Evolutionary conservation across 2,888 invertebrate species (phyloP).

Genomic region (Leptinotarsa peninsularis): DNA sequence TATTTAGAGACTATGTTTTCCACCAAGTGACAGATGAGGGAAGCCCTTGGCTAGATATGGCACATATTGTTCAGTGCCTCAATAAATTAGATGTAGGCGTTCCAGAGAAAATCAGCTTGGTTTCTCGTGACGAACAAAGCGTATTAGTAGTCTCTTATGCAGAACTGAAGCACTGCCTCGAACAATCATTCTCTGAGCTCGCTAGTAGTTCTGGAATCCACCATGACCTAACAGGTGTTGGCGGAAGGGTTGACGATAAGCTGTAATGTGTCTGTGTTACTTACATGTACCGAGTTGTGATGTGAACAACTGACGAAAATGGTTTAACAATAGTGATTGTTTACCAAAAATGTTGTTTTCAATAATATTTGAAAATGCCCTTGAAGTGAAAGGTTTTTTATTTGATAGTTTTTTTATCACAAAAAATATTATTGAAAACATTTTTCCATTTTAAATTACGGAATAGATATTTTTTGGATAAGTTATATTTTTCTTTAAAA

Average conservation of each 20-base stretch:
- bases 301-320: conserved; percentile 3
- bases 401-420: conserved; percentile 14
- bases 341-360: conserved; percentile 49
- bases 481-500: conserved; percentile 58
- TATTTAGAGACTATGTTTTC: conserved; percentile 97
- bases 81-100: conserved; percentile 92
- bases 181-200: conserved; percentile 89
- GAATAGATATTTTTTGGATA: conserved; percentile 57
- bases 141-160: conserved; percentile 95
- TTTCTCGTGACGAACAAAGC: conserved; percentile 97
- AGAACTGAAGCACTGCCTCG: conserved; percentile 94
- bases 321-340: conserved; percentile 48
- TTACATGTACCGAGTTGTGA: neutral
- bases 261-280: conserved; percentile 46
- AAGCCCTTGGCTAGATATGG: conserved; percentile 95
- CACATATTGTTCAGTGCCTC: conserved; percentile 92
- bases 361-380: conserved; percentile 43
- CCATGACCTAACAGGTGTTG: neutral
- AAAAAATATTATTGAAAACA: conserved; percentile 53
- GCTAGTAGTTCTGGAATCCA: conserved; percentile 41
- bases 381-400: conserved; percentile 1
- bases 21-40: conserved; percentile 95
- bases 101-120: conserved; percentile 88
- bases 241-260: neutral
- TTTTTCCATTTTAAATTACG: conserved; percentile 53